These are phyloP conservation scores for Eurytemora carolleeae DNA, from an alignment of 1,140 invertebrate species.

Conservation along the genomic window DNA sequence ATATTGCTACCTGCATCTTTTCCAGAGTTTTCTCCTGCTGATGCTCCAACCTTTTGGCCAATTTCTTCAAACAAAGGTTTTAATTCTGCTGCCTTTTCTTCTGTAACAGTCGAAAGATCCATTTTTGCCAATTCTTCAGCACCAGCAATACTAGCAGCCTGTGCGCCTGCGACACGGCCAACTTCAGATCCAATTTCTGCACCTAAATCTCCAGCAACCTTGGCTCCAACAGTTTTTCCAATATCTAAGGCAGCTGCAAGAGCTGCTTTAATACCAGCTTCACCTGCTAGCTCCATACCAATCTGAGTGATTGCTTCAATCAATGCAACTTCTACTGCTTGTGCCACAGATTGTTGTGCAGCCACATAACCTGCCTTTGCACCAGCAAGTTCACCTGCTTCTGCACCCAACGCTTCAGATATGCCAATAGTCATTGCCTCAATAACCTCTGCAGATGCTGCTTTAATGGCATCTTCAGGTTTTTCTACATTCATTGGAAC, in stretches of 20 bases:
- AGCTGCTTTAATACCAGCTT: conserved; percentile 11
- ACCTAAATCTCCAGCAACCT: not conserved
- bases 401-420: conserved; percentile 3
- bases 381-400: conserved; percentile 10
- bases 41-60: not conserved
- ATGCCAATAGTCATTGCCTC: conserved; percentile 13
- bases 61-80: conserved; percentile 11
- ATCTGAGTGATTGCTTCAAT: not conserved
- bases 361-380: not conserved
- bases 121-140: conserved; percentile 15
- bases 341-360: not conserved
- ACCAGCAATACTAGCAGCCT: conserved; percentile 11
- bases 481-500: conserved; percentile 13
- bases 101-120: conserved; percentile 8
- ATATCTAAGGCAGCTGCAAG: conserved; percentile 3
- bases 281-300: conserved; percentile 13
- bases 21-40: conserved; percentile 3
- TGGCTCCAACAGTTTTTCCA: conserved; percentile 1
- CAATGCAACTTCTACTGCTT: conserved; percentile 2
- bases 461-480: conserved; percentile 13
- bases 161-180: conserved; percentile 8
- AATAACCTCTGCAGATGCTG: conserved; percentile 14
- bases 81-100: conserved; percentile 9
- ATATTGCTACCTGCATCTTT: conserved; percentile 6
- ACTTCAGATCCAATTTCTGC: conserved; percentile 3